Percentiles rank a stretch among this genome's conserved stretches.
These are phyloP conservation scores for Periplaneta americana DNA, from an alignment of 1,140 invertebrate species.

Conservation along the genomic window DNA sequence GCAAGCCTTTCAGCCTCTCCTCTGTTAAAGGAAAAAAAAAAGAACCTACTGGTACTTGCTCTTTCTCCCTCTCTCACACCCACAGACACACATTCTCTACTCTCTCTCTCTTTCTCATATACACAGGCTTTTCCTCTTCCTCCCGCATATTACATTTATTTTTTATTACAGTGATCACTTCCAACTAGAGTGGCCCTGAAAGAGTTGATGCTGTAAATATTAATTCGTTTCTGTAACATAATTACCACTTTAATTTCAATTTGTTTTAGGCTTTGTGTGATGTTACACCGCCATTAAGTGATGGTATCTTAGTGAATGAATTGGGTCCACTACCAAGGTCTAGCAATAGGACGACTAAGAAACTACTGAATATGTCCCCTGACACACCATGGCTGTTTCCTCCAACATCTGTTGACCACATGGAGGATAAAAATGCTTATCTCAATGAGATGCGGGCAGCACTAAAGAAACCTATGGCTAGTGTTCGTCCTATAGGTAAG, in stretches of 20 bases:
- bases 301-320: background rate
- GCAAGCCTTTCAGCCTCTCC: too few relatives aligned
- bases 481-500: background rate
- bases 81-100: too few relatives aligned
- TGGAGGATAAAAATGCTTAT: constrained; percentile 1
- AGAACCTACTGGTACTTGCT: too few relatives aligned
- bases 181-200: too few relatives aligned
- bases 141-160: too few relatives aligned
- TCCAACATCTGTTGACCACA: background rate
- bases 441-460: constrained; percentile 7
- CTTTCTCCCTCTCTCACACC: too few relatives aligned
- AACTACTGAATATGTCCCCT: background rate
- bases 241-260: background rate
- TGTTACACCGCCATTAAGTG: background rate
- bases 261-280: background rate
- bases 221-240: too few relatives aligned
- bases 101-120: too few relatives aligned
- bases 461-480: constrained; percentile 4
- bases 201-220: too few relatives aligned
- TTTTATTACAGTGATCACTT: too few relatives aligned
- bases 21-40: too few relatives aligned
- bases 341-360: background rate
- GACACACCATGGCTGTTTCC: background rate
- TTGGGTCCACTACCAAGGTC: background rate
- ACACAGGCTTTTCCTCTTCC: too few relatives aligned